These are phyloP conservation scores for Phoxinus dragarum DNA, from an alignment of 2,797 vertebrate genomes.

Conservation along the genomic window DNA sequence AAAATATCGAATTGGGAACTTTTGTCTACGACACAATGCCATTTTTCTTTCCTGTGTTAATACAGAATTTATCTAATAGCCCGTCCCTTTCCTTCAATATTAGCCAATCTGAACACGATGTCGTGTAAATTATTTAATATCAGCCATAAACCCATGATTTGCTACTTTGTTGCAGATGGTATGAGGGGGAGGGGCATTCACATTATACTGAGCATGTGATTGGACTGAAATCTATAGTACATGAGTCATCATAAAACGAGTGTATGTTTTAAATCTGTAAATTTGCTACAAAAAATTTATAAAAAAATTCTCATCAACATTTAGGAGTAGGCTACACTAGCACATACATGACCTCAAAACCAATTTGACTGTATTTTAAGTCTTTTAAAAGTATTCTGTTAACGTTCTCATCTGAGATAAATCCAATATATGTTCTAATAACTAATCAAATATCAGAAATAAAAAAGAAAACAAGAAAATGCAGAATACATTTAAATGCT, in stretches of 20 bases:
- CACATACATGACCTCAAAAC: neutral
- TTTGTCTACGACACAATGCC: neutral
- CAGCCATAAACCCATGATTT: neutral
- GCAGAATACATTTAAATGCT: too few species aligned
- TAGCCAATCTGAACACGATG: neutral
- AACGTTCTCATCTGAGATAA: neutral
- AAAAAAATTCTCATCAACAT: neutral
- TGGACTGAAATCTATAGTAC: neutral
- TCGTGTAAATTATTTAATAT: neutral
- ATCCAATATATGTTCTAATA: neutral
- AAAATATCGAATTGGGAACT: slow-evolving; percentile 31
- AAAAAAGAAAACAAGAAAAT: too few species aligned
- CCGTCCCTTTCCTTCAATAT: neutral
- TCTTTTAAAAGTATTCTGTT: neutral
- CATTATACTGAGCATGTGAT: neutral
- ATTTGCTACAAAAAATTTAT: neutral
- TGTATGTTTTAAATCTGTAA: neutral
- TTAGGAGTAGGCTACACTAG: neutral
- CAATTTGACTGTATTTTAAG: neutral
- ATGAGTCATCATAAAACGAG: neutral
- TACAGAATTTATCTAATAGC: neutral
- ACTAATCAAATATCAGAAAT: too few species aligned
- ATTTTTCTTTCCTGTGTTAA: neutral
- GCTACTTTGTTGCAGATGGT: neutral
- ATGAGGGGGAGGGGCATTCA: neutral